Evolutionary conservation across 1,140 invertebrate species (phyloP).

Genomic region (Palaemon carinicauda): DNA sequence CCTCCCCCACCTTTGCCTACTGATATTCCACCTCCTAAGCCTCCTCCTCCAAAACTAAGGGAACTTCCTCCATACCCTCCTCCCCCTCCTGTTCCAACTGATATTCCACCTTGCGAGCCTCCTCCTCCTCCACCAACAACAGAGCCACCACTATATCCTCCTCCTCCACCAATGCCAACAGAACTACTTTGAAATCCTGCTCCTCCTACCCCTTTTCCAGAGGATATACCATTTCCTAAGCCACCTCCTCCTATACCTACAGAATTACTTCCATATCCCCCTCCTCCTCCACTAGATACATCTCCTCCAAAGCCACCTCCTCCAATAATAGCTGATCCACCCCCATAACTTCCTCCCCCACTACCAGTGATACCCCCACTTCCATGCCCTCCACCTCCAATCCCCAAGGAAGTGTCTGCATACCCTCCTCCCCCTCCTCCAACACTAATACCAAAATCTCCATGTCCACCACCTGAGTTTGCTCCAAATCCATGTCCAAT

Average conservation of each 20-base stretch:
- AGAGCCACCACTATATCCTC: not conserved
- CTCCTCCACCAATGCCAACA: not conserved
- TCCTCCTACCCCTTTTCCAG: too few relatives aligned
- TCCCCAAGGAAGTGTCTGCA: too few relatives aligned
- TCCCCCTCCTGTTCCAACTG: not conserved
- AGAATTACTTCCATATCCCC: not conserved
- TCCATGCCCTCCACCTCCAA: not conserved
- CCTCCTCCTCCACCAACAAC: not conserved
- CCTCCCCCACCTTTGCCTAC: not conserved
- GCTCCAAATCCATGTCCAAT: too few relatives aligned
- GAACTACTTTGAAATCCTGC: not conserved
- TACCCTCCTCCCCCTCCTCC: not conserved
- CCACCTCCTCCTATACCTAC: not conserved
- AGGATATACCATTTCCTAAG: too few relatives aligned
- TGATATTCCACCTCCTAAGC: not conserved
- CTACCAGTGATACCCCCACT: too few relatives aligned
- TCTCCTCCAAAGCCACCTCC: not conserved
- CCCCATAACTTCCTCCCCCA: not conserved
- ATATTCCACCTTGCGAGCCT: not conserved
- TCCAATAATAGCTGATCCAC: not conserved
- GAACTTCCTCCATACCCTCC: not conserved
- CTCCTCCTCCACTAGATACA: not conserved
- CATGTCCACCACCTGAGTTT: not conserved
- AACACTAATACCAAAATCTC: not conserved
- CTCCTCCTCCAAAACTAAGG: constrained; percentile 34